Percentiles rank a stretch among this genome's conserved stretches.
Conservation (phyloP, 2,797 vertebrate genomes). For the Enteromius argenteus region DNA sequence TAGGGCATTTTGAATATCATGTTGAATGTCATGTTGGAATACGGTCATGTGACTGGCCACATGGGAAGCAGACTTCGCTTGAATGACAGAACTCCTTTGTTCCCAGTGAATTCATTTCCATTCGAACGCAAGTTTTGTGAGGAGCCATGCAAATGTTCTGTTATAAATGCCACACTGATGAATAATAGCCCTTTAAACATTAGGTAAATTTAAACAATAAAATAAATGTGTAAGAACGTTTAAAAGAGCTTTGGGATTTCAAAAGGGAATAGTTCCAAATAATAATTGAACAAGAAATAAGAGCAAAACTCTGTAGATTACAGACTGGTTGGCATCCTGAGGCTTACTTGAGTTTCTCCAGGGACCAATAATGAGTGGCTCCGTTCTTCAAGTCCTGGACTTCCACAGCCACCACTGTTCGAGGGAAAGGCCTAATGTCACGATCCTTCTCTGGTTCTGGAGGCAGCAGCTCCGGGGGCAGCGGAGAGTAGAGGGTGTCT, state of each 20-base stretch:
- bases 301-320: background rate
- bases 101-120: background rate
- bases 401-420: conserved; percentile 95
- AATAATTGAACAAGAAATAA: background rate
- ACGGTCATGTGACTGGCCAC: background rate
- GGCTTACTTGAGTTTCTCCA: conserved; percentile 95
- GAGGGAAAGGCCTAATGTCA: conserved; percentile 85
- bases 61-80: background rate
- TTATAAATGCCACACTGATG: background rate
- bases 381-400: conserved; percentile 98
- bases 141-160: background rate
- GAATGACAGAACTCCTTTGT: background rate
- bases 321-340: background rate
- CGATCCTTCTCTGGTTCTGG: conserved; percentile 84
- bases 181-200: background rate
- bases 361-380: conserved; percentile 97
- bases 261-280: background rate
- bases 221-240: background rate
- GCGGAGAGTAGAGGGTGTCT: conserved; percentile 93
- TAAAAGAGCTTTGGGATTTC: background rate
- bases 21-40: background rate
- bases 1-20: background rate
- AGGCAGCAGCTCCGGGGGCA: conserved; percentile 90
- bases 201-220: background rate
- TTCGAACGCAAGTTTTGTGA: background rate